Percentiles rank a stretch among this genome's conserved stretches.
These are phyloP conservation scores for Sardina pilchardus DNA, from an alignment of 2,113 vertebrate genomes.

Conservation along the genomic window DNA sequence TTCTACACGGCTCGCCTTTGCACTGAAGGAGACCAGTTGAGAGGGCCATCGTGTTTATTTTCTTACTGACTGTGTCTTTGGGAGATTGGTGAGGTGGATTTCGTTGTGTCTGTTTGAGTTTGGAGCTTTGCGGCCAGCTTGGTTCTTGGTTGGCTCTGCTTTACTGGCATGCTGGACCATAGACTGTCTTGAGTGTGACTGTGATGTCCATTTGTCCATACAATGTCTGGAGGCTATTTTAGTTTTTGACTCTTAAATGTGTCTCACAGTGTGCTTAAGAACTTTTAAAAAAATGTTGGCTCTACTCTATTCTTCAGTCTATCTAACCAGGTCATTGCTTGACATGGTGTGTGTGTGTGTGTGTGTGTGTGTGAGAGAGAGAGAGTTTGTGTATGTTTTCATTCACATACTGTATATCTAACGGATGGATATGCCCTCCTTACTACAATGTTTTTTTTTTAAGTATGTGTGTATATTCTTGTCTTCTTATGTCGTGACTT, in stretches of 20 bases:
- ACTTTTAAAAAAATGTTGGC: background rate
- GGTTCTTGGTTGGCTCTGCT: background rate
- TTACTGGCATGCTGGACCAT: background rate
- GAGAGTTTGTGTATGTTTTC: background rate
- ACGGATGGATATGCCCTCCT: no score
- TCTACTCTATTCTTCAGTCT: background rate
- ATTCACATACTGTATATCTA: background rate
- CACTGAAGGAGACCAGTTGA: background rate
- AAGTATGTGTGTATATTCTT: background rate
- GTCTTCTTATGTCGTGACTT: background rate
- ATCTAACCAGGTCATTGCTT: background rate
- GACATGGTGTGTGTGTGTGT: background rate
- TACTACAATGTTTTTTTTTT: background rate
- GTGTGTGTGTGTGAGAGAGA: background rate
- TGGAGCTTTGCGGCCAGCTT: background rate
- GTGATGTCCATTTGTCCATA: background rate
- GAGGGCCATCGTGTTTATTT: background rate
- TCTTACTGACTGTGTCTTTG: background rate
- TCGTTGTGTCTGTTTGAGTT: background rate
- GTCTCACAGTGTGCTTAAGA: no score
- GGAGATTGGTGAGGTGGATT: conserved; percentile 14
- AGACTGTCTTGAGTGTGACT: background rate
- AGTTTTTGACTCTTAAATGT: no score
- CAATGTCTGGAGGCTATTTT: background rate
- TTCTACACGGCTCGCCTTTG: background rate